Base-by-base conservation (phyloP, 2,113 vertebrate genomes). In the Periophthalmus modestus region DNA sequence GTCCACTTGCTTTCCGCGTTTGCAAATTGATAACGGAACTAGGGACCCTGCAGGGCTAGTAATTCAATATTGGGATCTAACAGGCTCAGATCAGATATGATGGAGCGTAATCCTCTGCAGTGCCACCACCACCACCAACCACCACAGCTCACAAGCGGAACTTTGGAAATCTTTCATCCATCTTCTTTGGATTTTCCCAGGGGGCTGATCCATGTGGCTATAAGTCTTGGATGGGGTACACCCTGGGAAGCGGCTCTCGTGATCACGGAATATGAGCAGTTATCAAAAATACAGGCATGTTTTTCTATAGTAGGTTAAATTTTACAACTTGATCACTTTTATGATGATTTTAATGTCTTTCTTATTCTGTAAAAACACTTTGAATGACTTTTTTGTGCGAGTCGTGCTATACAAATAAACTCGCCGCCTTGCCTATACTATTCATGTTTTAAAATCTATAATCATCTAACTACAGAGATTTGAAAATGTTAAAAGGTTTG, bases 21-120 rank as follows among this genome's bases (percentile, higher is more conserved):
- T 88, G 85, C 87, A 89, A 92, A 89, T 85, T 90, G 90, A 92
- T 88, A 92, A 89, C 79, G 74, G 85, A 90, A 89, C 80, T 81
- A 81, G 74, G 85, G 86, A 87, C 75, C 86, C 89, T 75, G 75
- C 79, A 58, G 86, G 88, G 85, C 85, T 78, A 4, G 77, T 90
- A 90, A 93, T 91, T 92, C 85, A 92, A 92, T 91, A 86, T 76
- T 72, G 74, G 76, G 83, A 86, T 88, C 90, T 87, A 83, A 89
- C 84, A 75, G 83, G 82, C 88, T 88, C 82, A 81, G 88, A 92
- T 92, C 86, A 89, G 87, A 92, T 92, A 92, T 89, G 85, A 92
- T 89, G 85, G 87, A 89, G 82, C 85, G 84, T 93, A 91, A 93
- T 93, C 87, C 85, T 82, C 79, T 81, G 71, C 75, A 63, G 78